Percentiles rank a stretch among this genome's conserved stretches.
phyloP scores from a whole-genome alignment of 2,797 vertebrate species.

The Clarias platycephalus region DNA sequence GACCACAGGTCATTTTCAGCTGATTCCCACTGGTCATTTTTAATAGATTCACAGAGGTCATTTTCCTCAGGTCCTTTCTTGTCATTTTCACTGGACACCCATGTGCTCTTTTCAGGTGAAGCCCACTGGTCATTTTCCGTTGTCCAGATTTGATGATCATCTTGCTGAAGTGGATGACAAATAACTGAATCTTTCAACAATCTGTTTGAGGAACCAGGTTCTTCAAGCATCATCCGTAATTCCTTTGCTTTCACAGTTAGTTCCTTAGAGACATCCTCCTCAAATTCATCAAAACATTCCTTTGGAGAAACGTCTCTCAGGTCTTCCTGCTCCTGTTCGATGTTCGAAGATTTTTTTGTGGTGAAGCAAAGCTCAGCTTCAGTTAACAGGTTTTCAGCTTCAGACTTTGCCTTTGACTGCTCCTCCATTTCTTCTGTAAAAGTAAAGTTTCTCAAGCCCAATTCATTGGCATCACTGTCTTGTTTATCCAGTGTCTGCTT shows the following conservation, averaged over 20 bases:
- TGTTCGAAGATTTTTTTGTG: conserved; percentile 64
- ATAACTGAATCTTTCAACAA: conserved; percentile 69
- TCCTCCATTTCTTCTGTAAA: conserved; percentile 62
- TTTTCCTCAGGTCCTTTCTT: conserved; percentile 65
- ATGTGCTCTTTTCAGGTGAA: conserved; percentile 63
- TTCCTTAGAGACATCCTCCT: conserved; percentile 56
- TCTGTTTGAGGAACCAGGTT: conserved; percentile 60
- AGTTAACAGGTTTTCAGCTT: conserved; percentile 66
- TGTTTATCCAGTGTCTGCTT: conserved; percentile 53
- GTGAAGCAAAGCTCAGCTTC: conserved; percentile 68
- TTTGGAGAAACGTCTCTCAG: conserved; percentile 19
- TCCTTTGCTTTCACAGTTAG: conserved; percentile 63
- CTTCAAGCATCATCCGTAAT: conserved; percentile 67
- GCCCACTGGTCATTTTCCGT: conserved; percentile 80
- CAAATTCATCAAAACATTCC: conserved; percentile 41
- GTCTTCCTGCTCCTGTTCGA: conserved; percentile 38
- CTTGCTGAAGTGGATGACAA: conserved; percentile 68
- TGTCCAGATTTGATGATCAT: conserved; percentile 70
- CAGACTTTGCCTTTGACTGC: conserved; percentile 55
- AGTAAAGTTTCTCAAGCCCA: conserved; percentile 71
- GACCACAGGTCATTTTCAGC: conserved; percentile 59
- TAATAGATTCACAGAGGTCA: conserved; percentile 50
- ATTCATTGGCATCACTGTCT: conserved; percentile 68
- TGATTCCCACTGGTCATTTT: conserved; percentile 70
- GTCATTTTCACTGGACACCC: background rate